Conservation (phyloP, 2,113 vertebrate species). For the Ranitomeya imitator region DNA sequence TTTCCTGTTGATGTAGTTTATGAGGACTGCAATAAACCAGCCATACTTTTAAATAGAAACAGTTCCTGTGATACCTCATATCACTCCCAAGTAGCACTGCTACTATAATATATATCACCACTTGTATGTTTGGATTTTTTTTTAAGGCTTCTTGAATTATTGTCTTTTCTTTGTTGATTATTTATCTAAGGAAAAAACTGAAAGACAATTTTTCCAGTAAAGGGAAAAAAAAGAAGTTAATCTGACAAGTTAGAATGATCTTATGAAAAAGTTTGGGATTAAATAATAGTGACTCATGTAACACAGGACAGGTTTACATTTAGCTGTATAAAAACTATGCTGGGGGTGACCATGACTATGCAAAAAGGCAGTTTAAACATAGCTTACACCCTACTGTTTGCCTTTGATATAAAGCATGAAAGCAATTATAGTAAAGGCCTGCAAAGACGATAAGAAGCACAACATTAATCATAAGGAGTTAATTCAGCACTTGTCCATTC, state of each 20-base stretch:
- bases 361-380: constrained; percentile 11
- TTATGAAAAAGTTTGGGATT: not conserved
- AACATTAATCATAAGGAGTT: constrained; percentile 10
- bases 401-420: constrained; percentile 23
- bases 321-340: not conserved
- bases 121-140: too few relatives aligned
- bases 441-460: not conserved
- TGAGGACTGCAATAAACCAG: too few relatives aligned
- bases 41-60: too few relatives aligned
- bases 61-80: too few relatives aligned
- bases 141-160: too few relatives aligned
- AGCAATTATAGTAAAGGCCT: constrained; percentile 10
- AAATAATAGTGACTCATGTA: constrained; percentile 20
- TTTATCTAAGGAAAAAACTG: too few relatives aligned
- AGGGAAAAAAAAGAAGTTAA: not conserved
- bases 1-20: too few relatives aligned
- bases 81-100: too few relatives aligned
- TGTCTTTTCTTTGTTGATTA: too few relatives aligned
- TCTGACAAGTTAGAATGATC: not conserved
- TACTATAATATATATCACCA: too few relatives aligned
- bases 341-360: constrained; percentile 5
- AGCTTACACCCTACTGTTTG: constrained; percentile 26
- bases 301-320: not conserved
- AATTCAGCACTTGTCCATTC: not conserved
- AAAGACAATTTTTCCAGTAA: not conserved